phyloP scores from a whole-genome alignment of 2,797 vertebrate species.

The Halcyon badia region DNA sequence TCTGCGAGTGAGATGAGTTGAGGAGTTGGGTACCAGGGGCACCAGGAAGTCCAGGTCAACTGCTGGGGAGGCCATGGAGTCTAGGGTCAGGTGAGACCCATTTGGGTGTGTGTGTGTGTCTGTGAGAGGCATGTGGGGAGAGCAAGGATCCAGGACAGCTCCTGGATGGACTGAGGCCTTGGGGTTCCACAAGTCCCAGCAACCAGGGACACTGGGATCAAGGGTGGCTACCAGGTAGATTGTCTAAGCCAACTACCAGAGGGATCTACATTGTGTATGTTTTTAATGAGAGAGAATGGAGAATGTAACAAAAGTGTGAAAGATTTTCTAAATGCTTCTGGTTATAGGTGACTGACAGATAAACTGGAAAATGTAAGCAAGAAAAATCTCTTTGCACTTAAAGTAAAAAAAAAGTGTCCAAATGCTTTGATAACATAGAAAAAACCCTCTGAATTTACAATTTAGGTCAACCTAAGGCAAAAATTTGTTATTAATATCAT shows the following conservation, averaged over 20 bases:
- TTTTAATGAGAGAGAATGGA: not conserved
- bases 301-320: not conserved
- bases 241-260: not conserved
- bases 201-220: not conserved
- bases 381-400: not conserved
- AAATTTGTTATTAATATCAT: not conserved
- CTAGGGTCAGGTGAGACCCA: not conserved
- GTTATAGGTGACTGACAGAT: not conserved
- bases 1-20: not conserved
- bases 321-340: not conserved
- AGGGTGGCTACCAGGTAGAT: too few relatives aligned
- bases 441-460: not conserved
- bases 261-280: not conserved
- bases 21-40: not conserved
- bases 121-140: fast-evolving
- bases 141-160: not conserved
- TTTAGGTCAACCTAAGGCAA: not conserved
- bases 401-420: not conserved
- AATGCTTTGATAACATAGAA: not conserved
- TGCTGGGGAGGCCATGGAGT: too few relatives aligned
- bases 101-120: not conserved
- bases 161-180: not conserved
- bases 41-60: not conserved
- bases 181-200: not conserved
- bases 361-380: not conserved